Evolutionary conservation across 1,140 invertebrate species (phyloP).

Genomic region (Drosophila teissieri): DNA sequence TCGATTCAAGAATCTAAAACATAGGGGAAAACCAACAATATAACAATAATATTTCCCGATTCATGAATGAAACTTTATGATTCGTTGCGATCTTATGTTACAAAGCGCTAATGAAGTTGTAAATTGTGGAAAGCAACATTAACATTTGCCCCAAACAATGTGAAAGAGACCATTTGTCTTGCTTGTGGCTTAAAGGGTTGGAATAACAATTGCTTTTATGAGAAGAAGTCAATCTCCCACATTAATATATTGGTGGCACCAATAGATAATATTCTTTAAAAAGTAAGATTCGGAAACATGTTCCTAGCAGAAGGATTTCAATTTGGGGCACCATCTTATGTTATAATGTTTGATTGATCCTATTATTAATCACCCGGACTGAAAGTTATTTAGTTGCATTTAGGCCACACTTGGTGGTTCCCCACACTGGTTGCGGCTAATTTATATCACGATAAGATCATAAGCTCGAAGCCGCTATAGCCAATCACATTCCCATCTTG

Average conservation of each 20-base stretch:
- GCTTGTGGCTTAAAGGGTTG: not conserved
- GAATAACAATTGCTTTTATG: not conserved
- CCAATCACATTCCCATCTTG: slow-evolving; percentile 17
- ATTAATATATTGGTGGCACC: not conserved
- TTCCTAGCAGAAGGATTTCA: too few relatives aligned
- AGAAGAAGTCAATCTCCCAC: not conserved
- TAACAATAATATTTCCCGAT: slow-evolving; percentile 17
- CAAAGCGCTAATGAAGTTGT: slow-evolving; percentile 68
- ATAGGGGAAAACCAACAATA: slow-evolving; percentile 8
- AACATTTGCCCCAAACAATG: slow-evolving; percentile 3
- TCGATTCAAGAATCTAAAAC: slow-evolving; percentile 36
- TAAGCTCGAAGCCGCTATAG: slow-evolving; percentile 34
- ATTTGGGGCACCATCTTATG: too few relatives aligned
- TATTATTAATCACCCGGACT: not conserved
- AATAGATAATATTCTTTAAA: too few relatives aligned
- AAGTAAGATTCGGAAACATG: too few relatives aligned
- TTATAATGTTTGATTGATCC: too few relatives aligned
- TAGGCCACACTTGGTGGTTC: slow-evolving; percentile 8
- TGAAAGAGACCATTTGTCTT: slow-evolving; percentile 6
- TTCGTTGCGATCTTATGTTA: slow-evolving; percentile 28
- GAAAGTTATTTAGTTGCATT: slow-evolving; percentile 4
- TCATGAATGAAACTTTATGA: slow-evolving; percentile 62
- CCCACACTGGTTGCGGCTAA: slow-evolving; percentile 32
- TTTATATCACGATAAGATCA: slow-evolving; percentile 63
- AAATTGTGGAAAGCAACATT: slow-evolving; percentile 55